These are phyloP conservation scores for Tangachromis dhanisi DNA, from an alignment of 2,113 vertebrate genomes.

Conservation along the genomic window DNA sequence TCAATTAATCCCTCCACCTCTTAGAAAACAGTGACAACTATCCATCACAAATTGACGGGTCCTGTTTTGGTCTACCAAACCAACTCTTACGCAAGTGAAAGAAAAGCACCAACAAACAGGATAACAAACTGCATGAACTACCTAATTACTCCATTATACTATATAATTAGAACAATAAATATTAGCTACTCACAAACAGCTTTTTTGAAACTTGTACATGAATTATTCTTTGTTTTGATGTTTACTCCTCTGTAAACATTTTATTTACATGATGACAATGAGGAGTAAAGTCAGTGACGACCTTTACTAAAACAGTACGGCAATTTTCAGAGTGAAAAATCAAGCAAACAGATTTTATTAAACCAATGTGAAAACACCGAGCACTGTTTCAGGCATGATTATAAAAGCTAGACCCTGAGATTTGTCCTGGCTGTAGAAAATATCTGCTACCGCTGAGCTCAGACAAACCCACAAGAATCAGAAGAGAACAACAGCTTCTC, in stretches of 20 bases:
- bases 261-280: neutral
- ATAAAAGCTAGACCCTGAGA: neutral
- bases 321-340: neutral
- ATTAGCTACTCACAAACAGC: neutral
- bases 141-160: neutral
- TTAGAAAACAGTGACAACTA: neutral
- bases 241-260: neutral
- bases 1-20: neutral
- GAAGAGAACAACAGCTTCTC: neutral
- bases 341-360: neutral
- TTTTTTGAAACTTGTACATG: neutral
- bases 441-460: neutral
- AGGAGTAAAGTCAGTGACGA: neutral
- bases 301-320: neutral
- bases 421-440: neutral
- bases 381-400: neutral
- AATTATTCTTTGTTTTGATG: neutral
- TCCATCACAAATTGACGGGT: neutral
- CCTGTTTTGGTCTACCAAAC: neutral
- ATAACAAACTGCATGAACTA: neutral
- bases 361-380: neutral
- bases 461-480: neutral
- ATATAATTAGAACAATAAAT: neutral
- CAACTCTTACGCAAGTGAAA: neutral
- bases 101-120: neutral